Conservation (phyloP, 2,113 vertebrate species). For the Arenaria interpres region DNA sequence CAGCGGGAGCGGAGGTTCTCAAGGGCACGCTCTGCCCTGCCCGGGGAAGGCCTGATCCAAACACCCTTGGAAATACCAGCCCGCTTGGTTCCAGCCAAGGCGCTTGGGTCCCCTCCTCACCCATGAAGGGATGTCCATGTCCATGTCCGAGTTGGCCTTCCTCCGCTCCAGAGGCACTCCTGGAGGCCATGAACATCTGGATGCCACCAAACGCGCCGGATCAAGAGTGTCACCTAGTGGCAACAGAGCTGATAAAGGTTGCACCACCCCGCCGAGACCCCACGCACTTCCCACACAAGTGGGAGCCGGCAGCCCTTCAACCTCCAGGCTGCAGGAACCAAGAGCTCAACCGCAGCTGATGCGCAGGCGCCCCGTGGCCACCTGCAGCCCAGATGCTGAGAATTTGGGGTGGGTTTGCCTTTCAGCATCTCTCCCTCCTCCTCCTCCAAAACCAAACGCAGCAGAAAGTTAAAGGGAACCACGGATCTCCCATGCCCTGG, state of each 20-base stretch:
- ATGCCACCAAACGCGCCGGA: not conserved
- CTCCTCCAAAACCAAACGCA: not conserved
- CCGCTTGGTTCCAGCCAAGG: not conserved
- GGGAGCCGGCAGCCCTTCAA: not conserved
- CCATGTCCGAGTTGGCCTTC: rapidly evolving
- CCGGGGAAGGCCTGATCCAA: not conserved
- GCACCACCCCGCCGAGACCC: rapidly evolving
- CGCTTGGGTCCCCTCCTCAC: not conserved
- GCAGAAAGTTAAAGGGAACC: not conserved
- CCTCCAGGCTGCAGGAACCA: not conserved
- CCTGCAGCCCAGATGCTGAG: not conserved
- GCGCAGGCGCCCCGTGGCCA: not conserved
- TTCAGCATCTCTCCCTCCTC: not conserved
- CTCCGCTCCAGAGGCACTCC: not conserved
- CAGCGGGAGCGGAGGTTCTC: not conserved
- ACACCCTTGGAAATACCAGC: not conserved
- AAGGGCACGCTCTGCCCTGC: not conserved
- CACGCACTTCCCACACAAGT: not conserved
- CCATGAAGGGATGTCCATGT: not conserved
- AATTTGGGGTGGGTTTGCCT: not conserved
- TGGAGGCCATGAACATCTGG: not conserved
- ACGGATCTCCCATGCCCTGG: rapidly evolving
- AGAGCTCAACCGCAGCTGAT: not conserved
- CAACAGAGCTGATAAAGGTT: not conserved
- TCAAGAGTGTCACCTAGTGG: constrained; percentile 36